Evolutionary conservation across 2,797 vertebrate genomes (phyloP), one percentile per base, ranked within the genome.

Genomic region (Cirrhinus mrigala): DNA sequence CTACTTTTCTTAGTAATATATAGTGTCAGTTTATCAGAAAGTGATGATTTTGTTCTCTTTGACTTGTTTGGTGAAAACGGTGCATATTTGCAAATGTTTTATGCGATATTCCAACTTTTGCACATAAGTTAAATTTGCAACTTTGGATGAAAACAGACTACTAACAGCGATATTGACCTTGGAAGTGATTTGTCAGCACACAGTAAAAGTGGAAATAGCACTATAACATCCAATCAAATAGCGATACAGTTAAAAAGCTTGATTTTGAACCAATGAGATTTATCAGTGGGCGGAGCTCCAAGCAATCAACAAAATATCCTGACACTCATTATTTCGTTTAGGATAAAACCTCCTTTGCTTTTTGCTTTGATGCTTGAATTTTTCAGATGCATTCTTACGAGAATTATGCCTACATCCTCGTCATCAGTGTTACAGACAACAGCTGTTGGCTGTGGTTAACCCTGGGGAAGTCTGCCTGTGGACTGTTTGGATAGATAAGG

Each of bases 401-500:
- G 22, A 48, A 73, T n/a, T 16, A 64, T 37, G 15, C 2, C 15
- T 82, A 8, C 20, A 37, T 37, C 54, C 44, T 15, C 6, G 0
- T 37, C 46, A 64, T 52, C 8, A 24, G 81, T 50, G 6, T 74
- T 62, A 62, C 24, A 62, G 81, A 50, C 44, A 40, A n/a, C 81
- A 74, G 15, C 27, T 83, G 24, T 33, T 27, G 9, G 20, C 15
- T 40, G 22, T 40, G 46, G n/a, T 52, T 81, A 68, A 64, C 29
- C 27, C 33, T 37, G 29, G 8, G 46, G 62, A 81, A 69, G 46
- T 37, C 44, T 29, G 16, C 20, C 18, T 68, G 24, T 82, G 24
- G 27, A 60, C 56, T 75, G 69, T 29, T 75, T 24, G 10, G 46
- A 40, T 24, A 83, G 46, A 76, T 66, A 75, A 76, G 71, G 15